Conservation (phyloP, 2,888 invertebrate genomes). For the Ennomos fuscantarius region DNA sequence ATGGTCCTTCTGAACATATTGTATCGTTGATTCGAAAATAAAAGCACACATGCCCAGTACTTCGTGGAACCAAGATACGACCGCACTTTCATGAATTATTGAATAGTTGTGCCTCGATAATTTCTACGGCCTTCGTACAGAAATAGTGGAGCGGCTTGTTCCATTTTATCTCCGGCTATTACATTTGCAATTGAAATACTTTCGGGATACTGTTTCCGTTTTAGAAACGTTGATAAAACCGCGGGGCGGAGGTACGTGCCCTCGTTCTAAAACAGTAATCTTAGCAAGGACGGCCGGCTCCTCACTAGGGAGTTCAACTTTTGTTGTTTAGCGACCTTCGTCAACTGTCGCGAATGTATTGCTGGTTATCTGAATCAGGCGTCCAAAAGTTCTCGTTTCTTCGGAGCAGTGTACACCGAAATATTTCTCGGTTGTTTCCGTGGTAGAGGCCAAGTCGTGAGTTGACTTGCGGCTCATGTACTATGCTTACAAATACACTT, state of each 20-base stretch:
- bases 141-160: constrained; percentile 44
- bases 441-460: constrained; percentile 51
- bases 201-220: constrained; percentile 58
- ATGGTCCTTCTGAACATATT: constrained; percentile 23
- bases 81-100: constrained; percentile 51
- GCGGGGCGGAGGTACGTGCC: constrained; percentile 45
- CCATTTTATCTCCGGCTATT: constrained; percentile 57
- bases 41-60: constrained; percentile 18
- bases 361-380: constrained; percentile 44
- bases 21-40: constrained; percentile 22
- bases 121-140: constrained; percentile 49
- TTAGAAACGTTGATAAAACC: constrained; percentile 53
- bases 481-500: constrained; percentile 41
- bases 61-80: constrained; percentile 30
- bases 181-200: constrained; percentile 59
- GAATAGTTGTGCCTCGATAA: constrained; percentile 44
- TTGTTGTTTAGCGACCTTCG: constrained; percentile 45
- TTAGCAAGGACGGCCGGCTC: constrained; percentile 51
- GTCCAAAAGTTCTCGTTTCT: constrained; percentile 38
- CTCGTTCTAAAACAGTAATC: constrained; percentile 61
- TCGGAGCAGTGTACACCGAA: constrained; percentile 47
- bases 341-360: constrained; percentile 49
- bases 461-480: constrained; percentile 39
- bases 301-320: constrained; percentile 45
- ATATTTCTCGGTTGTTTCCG: constrained; percentile 44